Evolutionary conservation across 2,888 invertebrate species (phyloP), one percentile per base, ranked within the genome.

Genomic region (Yponomeuta plumbellus): DNA sequence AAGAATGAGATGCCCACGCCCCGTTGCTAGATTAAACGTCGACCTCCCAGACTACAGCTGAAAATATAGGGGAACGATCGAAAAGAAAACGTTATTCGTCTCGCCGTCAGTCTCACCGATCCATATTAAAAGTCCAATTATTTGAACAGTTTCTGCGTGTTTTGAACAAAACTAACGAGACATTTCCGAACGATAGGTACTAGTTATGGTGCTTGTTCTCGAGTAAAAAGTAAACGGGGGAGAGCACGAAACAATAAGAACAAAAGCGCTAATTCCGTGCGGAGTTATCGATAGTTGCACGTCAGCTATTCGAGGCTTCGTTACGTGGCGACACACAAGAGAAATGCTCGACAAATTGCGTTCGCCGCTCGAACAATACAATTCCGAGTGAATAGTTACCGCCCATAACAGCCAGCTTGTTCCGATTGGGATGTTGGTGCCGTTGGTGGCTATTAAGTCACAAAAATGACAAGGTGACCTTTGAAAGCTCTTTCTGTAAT

Each of bases 271-370:
- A 85, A 86, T 86, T 84, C 79, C 70, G 77, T 70, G 73, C 75
- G 72, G 78, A 81, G 79, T 80, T 81, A 82, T 83, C 85, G 81
- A 84, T 86, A 83, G 83, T 80, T 77, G 76, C 76, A 72, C 79
- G 83, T 86, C 84, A 81, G 84, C 82, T 77, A 83, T 80, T 81
- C 80, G 80, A 75, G 78, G 82, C 83, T 83, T 82, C 82, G 84
- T 83, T 80, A 80, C 79, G 77, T 57, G 23, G 52, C 40, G 22
- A 80, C 85, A 52, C 79, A 83, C 82, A 77, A 82, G 84, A 84
- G 84, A 85, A 85, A 85, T 82, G 83, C 76, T 75, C 80, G 80
- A 83, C 86, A 86, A 88, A 88, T 89, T 88, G 86, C 84, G 76
- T 80, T 78, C 71, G 22, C 40, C 20, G 64, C 74, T 74, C 40